phyloP scores from a whole-genome alignment of 2,113 vertebrate genomes.

The Hippocampus guttulatus region DNA sequence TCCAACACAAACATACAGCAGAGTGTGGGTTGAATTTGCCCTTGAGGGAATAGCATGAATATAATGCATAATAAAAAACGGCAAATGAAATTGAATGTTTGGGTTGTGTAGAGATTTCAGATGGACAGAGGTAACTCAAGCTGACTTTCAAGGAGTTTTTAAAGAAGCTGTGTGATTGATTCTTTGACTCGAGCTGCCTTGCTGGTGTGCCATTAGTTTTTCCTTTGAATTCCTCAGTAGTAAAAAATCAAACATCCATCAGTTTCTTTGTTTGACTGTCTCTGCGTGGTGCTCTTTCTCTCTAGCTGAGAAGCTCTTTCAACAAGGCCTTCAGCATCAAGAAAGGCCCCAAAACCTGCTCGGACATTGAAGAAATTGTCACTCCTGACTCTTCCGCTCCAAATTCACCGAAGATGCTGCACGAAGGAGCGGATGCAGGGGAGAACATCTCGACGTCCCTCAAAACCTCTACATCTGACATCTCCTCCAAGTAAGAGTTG shows the following conservation, averaged over 20 bases:
- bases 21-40: background rate
- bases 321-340: conserved; percentile 98
- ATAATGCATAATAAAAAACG: background rate
- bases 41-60: background rate
- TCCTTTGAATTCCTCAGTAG: background rate
- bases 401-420: conserved; percentile 87
- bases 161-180: background rate
- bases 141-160: background rate
- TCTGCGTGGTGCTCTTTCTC: conserved; percentile 20
- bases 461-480: conserved; percentile 74
- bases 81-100: no score
- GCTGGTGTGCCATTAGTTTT: background rate
- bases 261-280: background rate
- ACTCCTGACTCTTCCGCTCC: conserved; percentile 91
- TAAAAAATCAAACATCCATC: background rate
- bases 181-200: background rate
- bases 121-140: background rate
- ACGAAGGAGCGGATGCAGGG: conserved; percentile 70
- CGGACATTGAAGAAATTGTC: conserved; percentile 91
- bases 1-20: background rate
- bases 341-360: conserved; percentile 93
- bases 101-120: no score
- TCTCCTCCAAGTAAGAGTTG: conserved; percentile 72
- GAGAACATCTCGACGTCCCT: conserved; percentile 70
- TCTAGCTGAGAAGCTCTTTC: conserved; percentile 90